Evolutionary conservation across 2,888 invertebrate species (phyloP), one percentile per base, ranked within the genome.

Genomic region (Synanthedon formicaeformis): DNA sequence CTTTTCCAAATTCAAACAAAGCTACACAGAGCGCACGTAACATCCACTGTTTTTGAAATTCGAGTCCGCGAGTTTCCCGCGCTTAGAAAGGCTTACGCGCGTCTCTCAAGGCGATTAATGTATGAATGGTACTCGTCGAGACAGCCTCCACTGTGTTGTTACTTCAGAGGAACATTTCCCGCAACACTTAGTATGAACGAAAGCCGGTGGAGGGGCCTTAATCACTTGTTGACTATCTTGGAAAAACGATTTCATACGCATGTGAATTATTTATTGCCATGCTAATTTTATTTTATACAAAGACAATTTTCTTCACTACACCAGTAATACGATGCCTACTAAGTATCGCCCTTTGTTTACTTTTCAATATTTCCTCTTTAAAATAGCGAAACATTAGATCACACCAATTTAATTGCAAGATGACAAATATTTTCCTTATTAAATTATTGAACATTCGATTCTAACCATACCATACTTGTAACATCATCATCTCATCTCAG

Each of bases 111-210:
- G 59, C 66, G 74, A 68, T 70, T 64, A 64, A 61, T 60, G 58
- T 65, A 67, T 62, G 70, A 83, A 73, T 83, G 81, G 56, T 67
- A 61, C 63, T 54, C 54, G 54, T 18, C 58, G 57, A 50, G 5
- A 12, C 75, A 78, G 75, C 73, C 74, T 79, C 80, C 74, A 65
- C 55, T 61, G 71, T 71, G 73, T 64, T 69, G 71, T 70, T 65
- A 77, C 76, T 75, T 68, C 76, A 78, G 75, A 71, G 69, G 73
- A 77, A 73, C 69, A 63, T 60, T 72, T 65, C 60, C 63, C 61
- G 68, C 69, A 60, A 65, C 66, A 62, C 60, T 67, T 60, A 56
- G 58, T 60, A 61, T 57, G 58, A 59, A 60, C 65, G 63, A 68
- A 66, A 63, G 63, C 66, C 60, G 61, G 60, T 59, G 64, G 64